Base-by-base conservation (phyloP, 2,797 vertebrate genomes). In the Amblyraja radiata region DNA sequence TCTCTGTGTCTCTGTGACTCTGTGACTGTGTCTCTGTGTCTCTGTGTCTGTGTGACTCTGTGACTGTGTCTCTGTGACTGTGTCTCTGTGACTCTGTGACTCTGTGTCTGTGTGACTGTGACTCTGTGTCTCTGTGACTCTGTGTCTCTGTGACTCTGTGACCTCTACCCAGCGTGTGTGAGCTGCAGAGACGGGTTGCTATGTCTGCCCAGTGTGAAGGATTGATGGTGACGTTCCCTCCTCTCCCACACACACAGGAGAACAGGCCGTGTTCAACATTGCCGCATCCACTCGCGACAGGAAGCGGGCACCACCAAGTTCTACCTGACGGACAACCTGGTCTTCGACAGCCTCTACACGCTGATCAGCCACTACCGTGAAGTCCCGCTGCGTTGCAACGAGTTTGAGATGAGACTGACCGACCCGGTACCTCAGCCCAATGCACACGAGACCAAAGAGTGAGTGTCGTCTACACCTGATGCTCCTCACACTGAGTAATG, bases 311-410 rank as follows among this genome's bases (percentile, higher is more conserved):
- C 95, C 93, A 96, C 96, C 93, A 96, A 96, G 84, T 97, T 96
- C 95, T 97, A 96, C 94, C 94, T 97, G 95, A 97, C 96, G 0
- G 96, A 97, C 95, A 97, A 96, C 95, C 93, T 97, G 94, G 96
- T 97, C 83, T 97, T 97, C 0, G 96, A 96, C 94, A 96, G 96
- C 93, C 96, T 97, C 93, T 97, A 96, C 94, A 95, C 95, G 93
- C 96, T 97, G 93, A 96, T 96, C 95, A 95, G 95, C 94, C 96
- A 96, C 93, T 97, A 97, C 95, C 95, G 96, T 0, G 96, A 96
- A 94, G 96, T 96, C 93, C 96, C 96, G 0, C 95, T 97, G 90
- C 96, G 96, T 93, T 97, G 96, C 94, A 96, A 97, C 0, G 96
- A 97, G 94, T 97, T 97, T 0, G 96, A 97, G 95, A 96, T 97